Percentiles rank a stretch among this genome's conserved stretches.
phyloP scores from a whole-genome alignment of 1,140 invertebrate species.

The Apis florea region DNA sequence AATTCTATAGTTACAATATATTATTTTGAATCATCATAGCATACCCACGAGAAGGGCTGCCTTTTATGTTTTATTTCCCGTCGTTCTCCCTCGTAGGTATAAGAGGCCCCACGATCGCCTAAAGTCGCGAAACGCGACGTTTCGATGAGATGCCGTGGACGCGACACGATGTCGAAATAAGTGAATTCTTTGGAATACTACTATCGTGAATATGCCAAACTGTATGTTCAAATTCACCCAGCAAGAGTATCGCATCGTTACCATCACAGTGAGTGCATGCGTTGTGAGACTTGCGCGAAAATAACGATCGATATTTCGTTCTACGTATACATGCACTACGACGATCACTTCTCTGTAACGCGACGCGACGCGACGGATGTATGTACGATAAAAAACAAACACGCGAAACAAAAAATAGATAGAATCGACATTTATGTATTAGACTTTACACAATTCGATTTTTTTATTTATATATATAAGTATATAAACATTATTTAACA shows the following conservation, averaged over 20 bases:
- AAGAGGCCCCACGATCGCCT: neutral
- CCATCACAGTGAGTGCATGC: neutral
- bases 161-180: neutral
- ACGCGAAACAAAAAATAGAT: neutral
- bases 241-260: neutral
- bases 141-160: neutral
- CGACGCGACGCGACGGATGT: neutral
- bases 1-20: no score
- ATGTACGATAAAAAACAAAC: neutral
- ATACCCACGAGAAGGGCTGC: neutral
- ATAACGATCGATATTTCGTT: slow-evolving; percentile 43
- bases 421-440: neutral
- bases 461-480: neutral
- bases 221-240: neutral
- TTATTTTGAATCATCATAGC: neutral
- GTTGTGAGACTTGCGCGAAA: slow-evolving; percentile 36
- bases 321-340: neutral
- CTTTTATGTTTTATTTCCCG: no score
- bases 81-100: no score
- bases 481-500: neutral
- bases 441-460: neutral
- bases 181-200: neutral
- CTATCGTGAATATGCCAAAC: neutral
- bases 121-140: neutral
- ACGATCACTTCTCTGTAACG: neutral